phyloP scores from a whole-genome alignment of 2,888 invertebrate species.

The Tanypteryx hageni region DNA sequence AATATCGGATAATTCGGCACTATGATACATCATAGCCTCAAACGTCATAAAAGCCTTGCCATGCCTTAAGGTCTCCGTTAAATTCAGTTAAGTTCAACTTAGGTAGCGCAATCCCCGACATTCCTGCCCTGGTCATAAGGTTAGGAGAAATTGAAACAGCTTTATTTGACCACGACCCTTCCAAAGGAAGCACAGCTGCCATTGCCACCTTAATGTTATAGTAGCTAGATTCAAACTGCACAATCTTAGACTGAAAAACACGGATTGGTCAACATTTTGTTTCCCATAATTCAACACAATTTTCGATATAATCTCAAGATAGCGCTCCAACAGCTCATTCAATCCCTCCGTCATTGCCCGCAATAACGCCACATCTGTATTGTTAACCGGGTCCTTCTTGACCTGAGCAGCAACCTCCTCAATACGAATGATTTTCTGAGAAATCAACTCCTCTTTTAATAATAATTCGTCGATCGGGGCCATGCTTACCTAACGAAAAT shows the following conservation, averaged over 20 bases:
- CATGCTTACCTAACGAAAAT: too few relatives aligned
- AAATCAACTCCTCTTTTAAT: too few relatives aligned
- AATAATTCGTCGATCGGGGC: not conserved
- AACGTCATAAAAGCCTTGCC: not conserved
- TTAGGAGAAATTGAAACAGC: too few relatives aligned
- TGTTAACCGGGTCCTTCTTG: too few relatives aligned
- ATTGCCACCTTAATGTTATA: too few relatives aligned
- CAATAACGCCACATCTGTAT: too few relatives aligned
- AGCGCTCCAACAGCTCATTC: not conserved
- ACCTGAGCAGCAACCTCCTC: too few relatives aligned
- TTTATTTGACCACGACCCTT: not conserved
- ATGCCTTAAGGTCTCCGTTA: not conserved
- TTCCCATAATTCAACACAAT: not conserved
- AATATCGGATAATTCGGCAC: not conserved
- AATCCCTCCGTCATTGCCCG: too few relatives aligned
- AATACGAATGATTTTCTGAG: too few relatives aligned
- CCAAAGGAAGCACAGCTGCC: not conserved
- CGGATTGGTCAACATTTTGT: not conserved
- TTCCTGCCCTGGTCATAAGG: too few relatives aligned
- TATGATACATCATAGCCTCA: not conserved
- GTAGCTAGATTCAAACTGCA: not conserved
- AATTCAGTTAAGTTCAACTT: not conserved
- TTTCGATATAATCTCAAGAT: conserved; percentile 15
- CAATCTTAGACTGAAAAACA: not conserved
- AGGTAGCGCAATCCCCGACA: too few relatives aligned